Evolutionary conservation across 1,140 invertebrate species (phyloP), one percentile per base, ranked within the genome.

Genomic region (Euwallacea fornicatus): DNA sequence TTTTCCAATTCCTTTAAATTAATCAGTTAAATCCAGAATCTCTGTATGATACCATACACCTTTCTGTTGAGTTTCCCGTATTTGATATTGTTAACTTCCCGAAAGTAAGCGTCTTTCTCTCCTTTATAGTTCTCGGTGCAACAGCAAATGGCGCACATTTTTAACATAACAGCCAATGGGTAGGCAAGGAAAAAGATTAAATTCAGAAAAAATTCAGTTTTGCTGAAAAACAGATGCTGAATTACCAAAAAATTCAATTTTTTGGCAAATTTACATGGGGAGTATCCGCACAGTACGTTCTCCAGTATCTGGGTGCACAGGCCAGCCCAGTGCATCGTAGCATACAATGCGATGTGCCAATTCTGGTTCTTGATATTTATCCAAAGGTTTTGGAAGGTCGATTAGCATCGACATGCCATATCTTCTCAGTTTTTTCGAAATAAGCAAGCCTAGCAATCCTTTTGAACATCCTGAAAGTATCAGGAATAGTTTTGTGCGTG

Each of bases 271-370:
- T 8, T 58, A 66, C 65, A 72, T 72, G 9, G 66, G 59, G 2
- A 79, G 56, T 7, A 79, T 66, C 66, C 75, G 75, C n/a, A 78
- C 74, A 8, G 76, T 79, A 43, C 78, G 83, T 75, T 82, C 72
- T 41, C 78, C 78, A 2, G 85, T 84, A 62, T 85, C 83, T 0
- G 85, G 85, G 76, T 86, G 84, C 21, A 86, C 75, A 11, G 85
- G 84, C 82, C 82, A 85, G 9, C 85, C 85, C 1, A 82, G 80
- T 2, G 75, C 69, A 69, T 86, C 85, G 69, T 85, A 86, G 9
- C 81, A 74, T 3, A 86, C 83, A 11, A 67, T 42, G 43, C 82
- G 76, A 13, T 74, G 71, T 16, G 66, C 72, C 15, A 86, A 74
- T 15, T 77, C 74, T 11, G 60, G 54, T 73, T 86, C 85, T 68